phyloP scores from a whole-genome alignment of 2,888 invertebrate species.

The Leptinotarsa rubiginosa region DNA sequence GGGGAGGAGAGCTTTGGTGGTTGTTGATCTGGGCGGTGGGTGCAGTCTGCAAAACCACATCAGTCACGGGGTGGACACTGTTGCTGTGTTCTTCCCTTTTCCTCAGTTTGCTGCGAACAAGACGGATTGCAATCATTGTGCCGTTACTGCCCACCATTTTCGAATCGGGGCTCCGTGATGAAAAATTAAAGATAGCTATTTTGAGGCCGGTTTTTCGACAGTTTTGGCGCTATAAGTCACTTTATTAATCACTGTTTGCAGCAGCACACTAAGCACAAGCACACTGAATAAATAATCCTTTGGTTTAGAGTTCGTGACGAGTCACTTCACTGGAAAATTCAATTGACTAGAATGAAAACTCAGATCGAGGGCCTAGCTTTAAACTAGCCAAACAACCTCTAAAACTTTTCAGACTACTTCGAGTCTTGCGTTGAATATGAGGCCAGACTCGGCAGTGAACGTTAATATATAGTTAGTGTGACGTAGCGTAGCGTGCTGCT shows the following conservation, averaged over 20 bases:
- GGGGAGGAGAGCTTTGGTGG: conserved; percentile 57
- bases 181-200: conserved; percentile 64
- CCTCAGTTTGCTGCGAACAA: conserved; percentile 91
- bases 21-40: conserved; percentile 58
- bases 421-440: conserved; percentile 49
- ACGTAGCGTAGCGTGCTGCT: conserved; percentile 43
- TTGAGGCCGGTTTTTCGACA: conserved; percentile 56
- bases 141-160: conserved; percentile 89
- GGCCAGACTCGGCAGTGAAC: conserved; percentile 32
- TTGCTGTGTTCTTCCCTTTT: conserved; percentile 85
- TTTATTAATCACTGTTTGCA: conserved; percentile 27
- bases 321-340: conserved; percentile 29
- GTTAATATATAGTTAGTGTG: conserved; percentile 49
- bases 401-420: conserved; percentile 12
- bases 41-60: conserved; percentile 72
- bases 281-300: conserved; percentile 42
- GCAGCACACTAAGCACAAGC: conserved; percentile 39
- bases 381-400: conserved; percentile 32
- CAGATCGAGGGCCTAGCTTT: conserved; percentile 56
- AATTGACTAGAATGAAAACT: conserved; percentile 51
- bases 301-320: conserved; percentile 38
- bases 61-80: conserved; percentile 72
- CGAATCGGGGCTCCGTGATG: conserved; percentile 50
- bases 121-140: conserved; percentile 88
- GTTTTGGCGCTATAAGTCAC: conserved; percentile 28